A percentile compares a stretch with the other conserved stretches of the same genome.
phyloP scores from a whole-genome alignment of 2,113 vertebrate species.

The Antigone vipio region DNA sequence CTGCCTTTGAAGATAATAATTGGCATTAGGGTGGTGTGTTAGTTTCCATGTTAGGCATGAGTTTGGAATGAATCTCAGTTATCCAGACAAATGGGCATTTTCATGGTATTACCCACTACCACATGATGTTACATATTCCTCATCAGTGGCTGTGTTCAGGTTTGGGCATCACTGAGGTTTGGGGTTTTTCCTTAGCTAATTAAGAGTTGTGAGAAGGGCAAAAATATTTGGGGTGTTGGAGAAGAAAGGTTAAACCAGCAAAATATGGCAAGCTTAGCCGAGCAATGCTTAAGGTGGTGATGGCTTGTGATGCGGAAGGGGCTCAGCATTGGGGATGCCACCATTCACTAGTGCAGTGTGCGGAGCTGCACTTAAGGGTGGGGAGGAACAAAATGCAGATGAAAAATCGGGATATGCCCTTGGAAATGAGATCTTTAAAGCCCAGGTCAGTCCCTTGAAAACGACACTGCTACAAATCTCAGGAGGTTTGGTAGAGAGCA shows the following conservation, averaged over 20 bases:
- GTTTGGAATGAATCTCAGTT: constrained; percentile 38
- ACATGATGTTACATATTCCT: constrained; percentile 1
- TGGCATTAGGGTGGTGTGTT: constrained; percentile 31
- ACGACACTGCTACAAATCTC: not conserved
- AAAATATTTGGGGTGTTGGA: constrained; percentile 29
- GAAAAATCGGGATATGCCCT: not conserved
- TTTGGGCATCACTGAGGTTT: constrained; percentile 49
- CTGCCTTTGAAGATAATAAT: constrained; percentile 59
- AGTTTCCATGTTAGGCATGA: constrained; percentile 39
- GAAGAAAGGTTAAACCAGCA: constrained; percentile 37
- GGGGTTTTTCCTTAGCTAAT: constrained; percentile 45
- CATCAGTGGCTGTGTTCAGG: constrained; percentile 25
- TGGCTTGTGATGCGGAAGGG: not conserved
- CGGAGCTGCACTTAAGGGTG: not conserved
- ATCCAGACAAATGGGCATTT: constrained; percentile 58
- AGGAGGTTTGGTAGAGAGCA: not conserved
- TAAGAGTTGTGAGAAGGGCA: constrained; percentile 41
- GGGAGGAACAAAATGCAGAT: not conserved
- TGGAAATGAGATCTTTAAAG: not conserved
- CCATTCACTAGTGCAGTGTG: not conserved
- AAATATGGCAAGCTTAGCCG: not conserved
- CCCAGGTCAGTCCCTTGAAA: not conserved
- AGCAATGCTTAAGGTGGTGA: not conserved
- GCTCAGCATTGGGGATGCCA: not conserved
- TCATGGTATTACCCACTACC: constrained; percentile 27